phyloP scores from a whole-genome alignment of 37 sponge, comb jelly and placozoan species.

The Cladorhizidae sp. region DNA sequence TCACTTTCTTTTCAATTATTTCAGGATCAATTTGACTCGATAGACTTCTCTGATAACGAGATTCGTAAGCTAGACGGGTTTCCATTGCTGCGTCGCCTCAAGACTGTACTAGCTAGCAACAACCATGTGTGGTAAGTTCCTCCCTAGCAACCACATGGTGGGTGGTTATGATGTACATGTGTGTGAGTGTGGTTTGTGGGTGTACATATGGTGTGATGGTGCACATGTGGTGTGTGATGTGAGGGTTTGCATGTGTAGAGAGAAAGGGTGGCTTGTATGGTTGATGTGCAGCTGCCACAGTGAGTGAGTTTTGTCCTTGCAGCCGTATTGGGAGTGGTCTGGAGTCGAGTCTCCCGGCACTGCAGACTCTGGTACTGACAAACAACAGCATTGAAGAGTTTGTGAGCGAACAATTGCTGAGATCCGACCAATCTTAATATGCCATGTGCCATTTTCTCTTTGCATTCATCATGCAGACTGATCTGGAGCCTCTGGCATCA shows the following conservation, averaged over 20 bases:
- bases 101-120: slow-evolving; percentile 83
- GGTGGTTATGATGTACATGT: neutral
- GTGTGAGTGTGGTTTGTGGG: neutral
- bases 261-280: too few relatives aligned
- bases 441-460: too few relatives aligned
- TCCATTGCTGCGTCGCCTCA: slow-evolving; percentile 86
- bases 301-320: neutral
- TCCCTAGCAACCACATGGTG: neutral
- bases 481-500: slow-evolving; percentile 70
- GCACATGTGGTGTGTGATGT: too few relatives aligned
- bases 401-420: slow-evolving; percentile 18
- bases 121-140: slow-evolving; percentile 81
- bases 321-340: slow-evolving; percentile 86
- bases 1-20: neutral
- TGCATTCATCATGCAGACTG: slow-evolving; percentile 35
- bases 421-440: too few relatives aligned
- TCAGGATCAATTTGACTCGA: slow-evolving; percentile 95
- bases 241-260: too few relatives aligned
- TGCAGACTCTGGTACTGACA: slow-evolving; percentile 83
- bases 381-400: slow-evolving; percentile 89
- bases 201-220: too few relatives aligned
- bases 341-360: slow-evolving; percentile 67
- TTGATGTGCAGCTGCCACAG: too few relatives aligned
- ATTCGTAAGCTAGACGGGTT: slow-evolving; percentile 95
- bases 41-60: slow-evolving; percentile 98